Evolutionary conservation across 2,797 vertebrate species (phyloP).

Genomic region (Staurois parvus): DNA sequence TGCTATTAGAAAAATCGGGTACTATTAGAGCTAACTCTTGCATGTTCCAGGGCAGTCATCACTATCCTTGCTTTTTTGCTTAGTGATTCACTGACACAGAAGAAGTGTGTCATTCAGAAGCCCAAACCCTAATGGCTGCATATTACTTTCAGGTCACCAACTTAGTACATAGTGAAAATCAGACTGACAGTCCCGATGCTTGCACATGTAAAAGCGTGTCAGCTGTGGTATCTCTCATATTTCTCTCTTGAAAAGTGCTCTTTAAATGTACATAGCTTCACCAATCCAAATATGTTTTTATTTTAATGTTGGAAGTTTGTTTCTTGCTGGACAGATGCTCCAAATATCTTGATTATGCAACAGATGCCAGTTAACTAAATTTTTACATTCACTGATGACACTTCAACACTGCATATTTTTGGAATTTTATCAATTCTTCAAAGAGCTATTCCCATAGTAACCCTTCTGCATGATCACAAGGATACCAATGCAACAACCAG

Average conservation of each 20-base stretch:
- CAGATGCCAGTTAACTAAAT: conserved; percentile 34
- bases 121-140: too few relatives aligned
- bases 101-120: too few relatives aligned
- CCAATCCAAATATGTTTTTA: background rate
- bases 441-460: conserved; percentile 57
- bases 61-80: too few relatives aligned
- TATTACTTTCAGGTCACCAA: too few relatives aligned
- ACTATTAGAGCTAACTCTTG: too few relatives aligned
- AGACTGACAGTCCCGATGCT: background rate
- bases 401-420: conserved; percentile 42
- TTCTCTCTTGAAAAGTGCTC: background rate
- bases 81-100: too few relatives aligned
- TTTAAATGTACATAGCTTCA: background rate
- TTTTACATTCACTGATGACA: conserved; percentile 31
- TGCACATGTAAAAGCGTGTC: background rate
- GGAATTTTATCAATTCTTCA: conserved; percentile 46
- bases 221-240: background rate
- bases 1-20: too few relatives aligned
- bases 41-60: too few relatives aligned
- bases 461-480: conserved; percentile 35
- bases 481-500: conserved; percentile 47
- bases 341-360: conserved; percentile 6
- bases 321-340: conserved; percentile 9
- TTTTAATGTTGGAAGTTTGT: background rate
- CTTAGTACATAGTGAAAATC: too few relatives aligned